A percentile compares a stretch with the other conserved stretches of the same genome.
These are phyloP conservation scores for Dunckerocampus dactyliophorus DNA, from an alignment of 2,113 vertebrate genomes.

Conservation along the genomic window DNA sequence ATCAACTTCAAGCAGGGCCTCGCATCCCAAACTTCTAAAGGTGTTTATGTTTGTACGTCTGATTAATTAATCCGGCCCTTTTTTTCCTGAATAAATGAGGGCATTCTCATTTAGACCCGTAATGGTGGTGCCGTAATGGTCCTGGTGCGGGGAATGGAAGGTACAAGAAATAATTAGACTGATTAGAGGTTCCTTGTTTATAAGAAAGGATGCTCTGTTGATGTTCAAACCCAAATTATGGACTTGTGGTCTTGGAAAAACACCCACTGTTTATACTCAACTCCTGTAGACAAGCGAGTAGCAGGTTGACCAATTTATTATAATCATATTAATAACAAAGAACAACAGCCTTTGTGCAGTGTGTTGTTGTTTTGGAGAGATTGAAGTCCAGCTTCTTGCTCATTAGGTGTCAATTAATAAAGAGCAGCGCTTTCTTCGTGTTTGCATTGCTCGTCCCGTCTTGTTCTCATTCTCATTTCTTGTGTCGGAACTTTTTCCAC, in stretches of 20 bases:
- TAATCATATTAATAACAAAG: not conserved
- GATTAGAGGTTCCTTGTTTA: slow-evolving; percentile 51
- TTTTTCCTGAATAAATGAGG: slow-evolving; percentile 64
- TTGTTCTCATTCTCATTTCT: not conserved
- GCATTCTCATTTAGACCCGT: slow-evolving; percentile 63
- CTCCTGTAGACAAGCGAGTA: not conserved
- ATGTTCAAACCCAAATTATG: slow-evolving; percentile 51
- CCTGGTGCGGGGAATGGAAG: slow-evolving; percentile 46
- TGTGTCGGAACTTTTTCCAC: not conserved
- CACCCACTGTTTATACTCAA: slow-evolving; percentile 11
- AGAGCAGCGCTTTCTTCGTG: slow-evolving; percentile 9
- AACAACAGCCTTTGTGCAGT: not conserved
- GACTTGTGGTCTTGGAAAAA: slow-evolving; percentile 32
- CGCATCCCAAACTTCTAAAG: slow-evolving; percentile 62
- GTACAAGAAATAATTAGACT: slow-evolving; percentile 60
- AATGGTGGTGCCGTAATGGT: slow-evolving; percentile 48
- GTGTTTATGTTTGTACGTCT: slow-evolving; percentile 68
- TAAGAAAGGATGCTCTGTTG: slow-evolving; percentile 44
- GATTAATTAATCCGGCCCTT: slow-evolving; percentile 58
- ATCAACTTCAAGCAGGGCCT: slow-evolving; percentile 52
- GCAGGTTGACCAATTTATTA: not conserved
- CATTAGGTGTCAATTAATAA: slow-evolving; percentile 22
- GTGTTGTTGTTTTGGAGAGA: slow-evolving; percentile 2
- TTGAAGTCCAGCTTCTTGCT: slow-evolving; percentile 9
- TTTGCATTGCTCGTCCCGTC: not conserved